These are phyloP conservation scores for Chamaetylas fuelleborni DNA, from an alignment of 2,113 vertebrate genomes.

Conservation along the genomic window DNA sequence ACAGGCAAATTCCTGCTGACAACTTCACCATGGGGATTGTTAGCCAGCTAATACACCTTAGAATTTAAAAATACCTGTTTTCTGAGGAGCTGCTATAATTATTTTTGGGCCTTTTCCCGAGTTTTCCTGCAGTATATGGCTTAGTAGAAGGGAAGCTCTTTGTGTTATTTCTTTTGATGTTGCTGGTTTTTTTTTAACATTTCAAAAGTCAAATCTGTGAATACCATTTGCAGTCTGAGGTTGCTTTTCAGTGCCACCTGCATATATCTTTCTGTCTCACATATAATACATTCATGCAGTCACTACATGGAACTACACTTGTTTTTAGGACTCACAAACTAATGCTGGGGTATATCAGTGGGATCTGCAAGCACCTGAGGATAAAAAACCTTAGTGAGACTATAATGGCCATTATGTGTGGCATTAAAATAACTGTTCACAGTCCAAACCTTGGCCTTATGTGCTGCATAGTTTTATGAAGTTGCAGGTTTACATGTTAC, in stretches of 20 bases:
- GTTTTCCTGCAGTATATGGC: neutral
- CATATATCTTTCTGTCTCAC: constrained; percentile 66
- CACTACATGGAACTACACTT: constrained; percentile 41
- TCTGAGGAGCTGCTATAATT: neutral
- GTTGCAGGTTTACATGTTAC: neutral
- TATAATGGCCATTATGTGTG: neutral
- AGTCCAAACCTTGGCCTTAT: neutral
- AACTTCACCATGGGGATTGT: neutral
- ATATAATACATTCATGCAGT: constrained; percentile 49
- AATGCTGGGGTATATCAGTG: neutral
- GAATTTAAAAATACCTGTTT: neutral
- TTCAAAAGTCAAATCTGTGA: neutral
- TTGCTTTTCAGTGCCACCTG: constrained; percentile 37
- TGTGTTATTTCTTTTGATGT: neutral
- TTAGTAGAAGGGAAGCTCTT: neutral
- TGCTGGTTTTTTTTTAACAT: neutral
- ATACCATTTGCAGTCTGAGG: constrained; percentile 54
- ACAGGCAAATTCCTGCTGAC: neutral
- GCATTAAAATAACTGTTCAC: neutral
- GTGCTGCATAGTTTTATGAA: neutral
- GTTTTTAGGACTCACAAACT: constrained; percentile 32
- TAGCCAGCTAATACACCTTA: neutral
- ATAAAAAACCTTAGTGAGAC: neutral
- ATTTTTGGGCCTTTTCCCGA: neutral
- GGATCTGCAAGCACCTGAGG: neutral